Conservation (phyloP, 2,113 vertebrate species). For the Sylvietta virens region DNA sequence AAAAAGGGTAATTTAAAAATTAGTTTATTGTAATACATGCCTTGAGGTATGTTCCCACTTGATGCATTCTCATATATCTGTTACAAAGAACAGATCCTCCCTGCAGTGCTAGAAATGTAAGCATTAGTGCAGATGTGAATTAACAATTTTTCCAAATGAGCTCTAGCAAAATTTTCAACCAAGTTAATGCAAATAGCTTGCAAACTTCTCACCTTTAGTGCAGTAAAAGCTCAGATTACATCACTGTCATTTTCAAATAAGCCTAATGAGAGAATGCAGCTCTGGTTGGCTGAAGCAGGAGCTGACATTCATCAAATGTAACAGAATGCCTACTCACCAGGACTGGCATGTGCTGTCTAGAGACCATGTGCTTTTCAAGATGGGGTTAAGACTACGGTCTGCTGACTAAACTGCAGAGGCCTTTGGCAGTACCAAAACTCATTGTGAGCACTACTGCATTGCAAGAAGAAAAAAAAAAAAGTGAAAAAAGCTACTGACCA, state of each 20-base stretch:
- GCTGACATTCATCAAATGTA: conserved; percentile 66
- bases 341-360: conserved; percentile 77
- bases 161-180: conserved; percentile 76
- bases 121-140: conserved; percentile 81
- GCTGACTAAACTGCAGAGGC: conserved; percentile 75
- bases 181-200: conserved; percentile 71
- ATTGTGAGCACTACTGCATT: conserved; percentile 73
- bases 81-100: conserved; percentile 82
- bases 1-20: conserved; percentile 99
- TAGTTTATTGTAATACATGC: conserved; percentile 85
- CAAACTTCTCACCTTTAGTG: conserved; percentile 69
- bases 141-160: conserved; percentile 75
- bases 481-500: conserved; percentile 68
- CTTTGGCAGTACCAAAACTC: conserved; percentile 72
- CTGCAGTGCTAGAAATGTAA: conserved; percentile 81
- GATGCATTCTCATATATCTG: conserved; percentile 84
- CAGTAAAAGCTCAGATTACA: conserved; percentile 61
- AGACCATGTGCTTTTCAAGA: conserved; percentile 77
- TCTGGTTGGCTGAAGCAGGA: conserved; percentile 63
- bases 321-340: conserved; percentile 78
- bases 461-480: conserved; percentile 68
- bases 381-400: conserved; percentile 74
- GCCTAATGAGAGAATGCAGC: conserved; percentile 62
- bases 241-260: conserved; percentile 65
- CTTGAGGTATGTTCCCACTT: conserved; percentile 86